Evolutionary conservation across 2,888 invertebrate species (phyloP).

Genomic region (Chaetogeoica ovagalla): DNA sequence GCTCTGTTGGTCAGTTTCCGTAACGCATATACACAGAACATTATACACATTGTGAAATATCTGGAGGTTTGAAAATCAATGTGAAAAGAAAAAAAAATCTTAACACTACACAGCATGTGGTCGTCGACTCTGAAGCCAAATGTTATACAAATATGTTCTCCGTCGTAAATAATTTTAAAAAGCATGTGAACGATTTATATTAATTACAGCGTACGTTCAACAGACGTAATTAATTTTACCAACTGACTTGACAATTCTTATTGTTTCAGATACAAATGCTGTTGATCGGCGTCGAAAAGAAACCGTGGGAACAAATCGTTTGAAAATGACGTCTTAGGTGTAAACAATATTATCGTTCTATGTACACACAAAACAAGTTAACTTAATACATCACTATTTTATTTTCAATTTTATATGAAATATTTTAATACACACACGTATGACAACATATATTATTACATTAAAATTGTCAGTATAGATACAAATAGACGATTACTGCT

Average conservation of each 20-base stretch:
- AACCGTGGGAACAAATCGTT: not conserved
- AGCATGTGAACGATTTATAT: conserved; percentile 7
- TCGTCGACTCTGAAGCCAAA: not conserved
- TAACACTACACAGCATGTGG: not conserved
- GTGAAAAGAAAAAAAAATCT: not conserved
- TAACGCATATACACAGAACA: not conserved
- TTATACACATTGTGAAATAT: not conserved
- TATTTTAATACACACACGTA: not conserved
- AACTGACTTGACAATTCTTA: conserved; percentile 26
- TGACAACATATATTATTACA: no score
- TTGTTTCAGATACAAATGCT: conserved; percentile 33
- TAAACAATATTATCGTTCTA: not conserved
- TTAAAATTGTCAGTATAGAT: no score
- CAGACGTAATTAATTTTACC: conserved; percentile 18
- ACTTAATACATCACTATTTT: not conserved
- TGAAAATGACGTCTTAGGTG: not conserved
- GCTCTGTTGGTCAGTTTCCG: conserved; percentile 28
- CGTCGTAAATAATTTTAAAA: not conserved
- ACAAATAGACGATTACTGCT: no score
- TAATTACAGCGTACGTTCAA: not conserved
- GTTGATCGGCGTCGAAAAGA: not conserved
- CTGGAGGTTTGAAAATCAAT: not conserved
- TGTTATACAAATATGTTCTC: not conserved
- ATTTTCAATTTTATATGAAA: not conserved
- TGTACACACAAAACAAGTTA: not conserved